A percentile compares a stretch with the other conserved stretches of the same genome.
Evolutionary conservation across 2,888 invertebrate genomes (phyloP).

Genomic region (Torymus tubicola): DNA sequence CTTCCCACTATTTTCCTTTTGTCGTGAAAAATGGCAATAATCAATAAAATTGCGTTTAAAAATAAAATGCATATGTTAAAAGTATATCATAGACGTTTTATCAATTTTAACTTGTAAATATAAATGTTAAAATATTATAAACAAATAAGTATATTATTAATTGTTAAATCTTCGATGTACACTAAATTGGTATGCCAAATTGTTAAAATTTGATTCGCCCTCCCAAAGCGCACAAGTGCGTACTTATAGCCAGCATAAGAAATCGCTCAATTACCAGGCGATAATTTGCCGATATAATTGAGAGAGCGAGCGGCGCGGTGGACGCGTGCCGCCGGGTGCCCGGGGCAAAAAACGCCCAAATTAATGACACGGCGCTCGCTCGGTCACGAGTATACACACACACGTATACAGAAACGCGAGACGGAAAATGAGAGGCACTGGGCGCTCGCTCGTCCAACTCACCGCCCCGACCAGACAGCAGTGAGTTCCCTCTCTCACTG

Average conservation of each 20-base stretch:
- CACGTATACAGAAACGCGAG: not conserved
- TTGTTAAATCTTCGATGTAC: too few species aligned
- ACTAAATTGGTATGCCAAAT: too few species aligned
- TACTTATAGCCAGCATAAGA: not conserved
- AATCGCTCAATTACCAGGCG: conserved; percentile 10
- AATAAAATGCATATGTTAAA: too few species aligned
- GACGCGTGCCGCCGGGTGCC: conserved; percentile 18
- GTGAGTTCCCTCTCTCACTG: too few species aligned
- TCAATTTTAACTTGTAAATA: too few species aligned
- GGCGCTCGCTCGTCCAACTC: not conserved
- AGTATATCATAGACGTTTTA: too few species aligned
- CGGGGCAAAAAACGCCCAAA: conserved; percentile 31
- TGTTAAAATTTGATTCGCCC: not conserved
- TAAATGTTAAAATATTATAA: too few species aligned
- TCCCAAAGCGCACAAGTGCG: not conserved
- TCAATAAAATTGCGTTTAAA: too few species aligned
- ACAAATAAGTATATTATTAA: too few species aligned
- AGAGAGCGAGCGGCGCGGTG: not conserved
- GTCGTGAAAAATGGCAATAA: too few species aligned
- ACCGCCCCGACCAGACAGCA: not conserved
- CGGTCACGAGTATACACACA: too few species aligned
- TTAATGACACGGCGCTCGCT: conserved; percentile 29
- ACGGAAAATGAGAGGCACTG: conserved; percentile 35
- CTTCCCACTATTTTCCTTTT: too few species aligned
- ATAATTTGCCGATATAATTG: conserved; percentile 25